phyloP scores from a whole-genome alignment of 1,140 invertebrate species.

The Pachyrhynchus sulphureomaculatus region DNA sequence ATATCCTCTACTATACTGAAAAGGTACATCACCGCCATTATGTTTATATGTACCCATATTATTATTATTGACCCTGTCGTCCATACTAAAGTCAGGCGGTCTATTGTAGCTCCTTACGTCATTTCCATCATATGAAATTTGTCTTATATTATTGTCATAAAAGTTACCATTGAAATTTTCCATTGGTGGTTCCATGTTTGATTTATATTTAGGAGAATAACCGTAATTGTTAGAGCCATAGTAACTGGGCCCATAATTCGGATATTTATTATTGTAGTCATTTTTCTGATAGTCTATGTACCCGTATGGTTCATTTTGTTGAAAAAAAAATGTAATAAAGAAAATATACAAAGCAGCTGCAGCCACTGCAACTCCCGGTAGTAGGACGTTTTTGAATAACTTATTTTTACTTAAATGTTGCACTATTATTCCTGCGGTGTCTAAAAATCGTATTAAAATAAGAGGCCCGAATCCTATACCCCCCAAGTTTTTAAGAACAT shows the following conservation, averaged over 20 bases:
- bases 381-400: constrained; percentile 42
- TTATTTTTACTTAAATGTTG: constrained; percentile 39
- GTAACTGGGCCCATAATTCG: not conserved
- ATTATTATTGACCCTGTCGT: not conserved
- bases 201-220: too few relatives aligned
- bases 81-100: not conserved
- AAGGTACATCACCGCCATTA: not conserved
- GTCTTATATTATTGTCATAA: not conserved
- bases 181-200: too few relatives aligned
- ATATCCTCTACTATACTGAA: not conserved
- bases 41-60: not conserved
- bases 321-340: constrained; percentile 40
- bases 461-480: constrained; percentile 36
- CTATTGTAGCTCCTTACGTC: too few relatives aligned
- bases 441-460: constrained; percentile 38
- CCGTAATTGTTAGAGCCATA: not conserved
- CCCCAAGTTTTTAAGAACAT: constrained; percentile 28
- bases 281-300: constrained; percentile 4
- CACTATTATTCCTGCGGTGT: constrained; percentile 35
- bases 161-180: too few relatives aligned
- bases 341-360: constrained; percentile 38
- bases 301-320: constrained; percentile 14
- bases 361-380: constrained; percentile 39
- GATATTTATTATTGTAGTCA: not conserved
- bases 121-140: too few relatives aligned